A percentile compares a stretch with the other conserved stretches of the same genome.
These are phyloP conservation scores for Procambarus clarkii DNA, from an alignment of 1,140 invertebrate species.

Conservation along the genomic window DNA sequence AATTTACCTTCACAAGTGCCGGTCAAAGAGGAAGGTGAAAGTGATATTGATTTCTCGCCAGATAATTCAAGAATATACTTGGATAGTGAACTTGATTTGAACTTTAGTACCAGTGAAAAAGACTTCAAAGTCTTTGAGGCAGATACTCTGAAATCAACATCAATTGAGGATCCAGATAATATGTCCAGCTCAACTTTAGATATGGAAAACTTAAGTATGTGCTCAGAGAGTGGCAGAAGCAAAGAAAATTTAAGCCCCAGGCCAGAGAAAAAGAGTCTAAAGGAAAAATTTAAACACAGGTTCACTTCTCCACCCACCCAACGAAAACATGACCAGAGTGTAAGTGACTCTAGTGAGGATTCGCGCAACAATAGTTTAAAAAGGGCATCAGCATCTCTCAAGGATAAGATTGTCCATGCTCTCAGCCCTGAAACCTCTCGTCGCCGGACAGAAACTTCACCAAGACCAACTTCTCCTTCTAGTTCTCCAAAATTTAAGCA, in stretches of 20 bases:
- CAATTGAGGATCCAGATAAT: constrained; percentile 68
- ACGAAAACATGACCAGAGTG: constrained; percentile 54
- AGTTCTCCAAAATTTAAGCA: constrained; percentile 57
- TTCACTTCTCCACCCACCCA: constrained; percentile 71
- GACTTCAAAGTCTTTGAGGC: constrained; percentile 92
- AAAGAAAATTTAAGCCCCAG: constrained; percentile 70
- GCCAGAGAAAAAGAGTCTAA: constrained; percentile 70
- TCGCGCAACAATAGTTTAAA: constrained; percentile 59
- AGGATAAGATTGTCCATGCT: constrained; percentile 69
- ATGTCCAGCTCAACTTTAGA: constrained; percentile 70
- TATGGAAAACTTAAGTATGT: constrained; percentile 72
- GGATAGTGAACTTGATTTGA: constrained; percentile 87
- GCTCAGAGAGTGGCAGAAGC: constrained; percentile 64
- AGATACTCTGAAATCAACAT: constrained; percentile 80
- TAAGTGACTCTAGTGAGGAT: constrained; percentile 62
- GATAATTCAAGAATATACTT: constrained; percentile 78
- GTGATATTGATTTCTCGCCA: constrained; percentile 75
- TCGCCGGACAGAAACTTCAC: constrained; percentile 45
- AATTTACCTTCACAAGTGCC: constrained; percentile 49
- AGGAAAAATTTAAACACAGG: constrained; percentile 71
- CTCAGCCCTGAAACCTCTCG: constrained; percentile 69
- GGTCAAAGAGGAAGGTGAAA: constrained; percentile 71
- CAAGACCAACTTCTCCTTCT: constrained; percentile 32
- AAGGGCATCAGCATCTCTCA: constrained; percentile 56
- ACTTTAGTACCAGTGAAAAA: constrained; percentile 88